Conservation (phyloP, 2,797 vertebrate species). For the Syngnathus rostellatus region DNA sequence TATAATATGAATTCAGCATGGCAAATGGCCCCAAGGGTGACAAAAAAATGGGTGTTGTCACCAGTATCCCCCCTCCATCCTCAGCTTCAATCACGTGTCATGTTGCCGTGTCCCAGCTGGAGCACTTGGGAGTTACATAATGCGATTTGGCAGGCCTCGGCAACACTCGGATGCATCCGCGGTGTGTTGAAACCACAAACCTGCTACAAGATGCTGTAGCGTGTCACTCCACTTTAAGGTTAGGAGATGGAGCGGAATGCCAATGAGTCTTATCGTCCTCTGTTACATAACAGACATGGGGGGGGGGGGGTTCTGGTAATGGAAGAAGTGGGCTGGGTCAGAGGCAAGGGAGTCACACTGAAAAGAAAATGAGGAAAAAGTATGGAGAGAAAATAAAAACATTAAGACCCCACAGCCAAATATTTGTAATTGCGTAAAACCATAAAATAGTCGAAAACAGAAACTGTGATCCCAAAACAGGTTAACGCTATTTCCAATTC, state of each 20-base stretch:
- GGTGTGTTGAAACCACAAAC: constrained; percentile 6
- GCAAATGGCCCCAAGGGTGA: neutral
- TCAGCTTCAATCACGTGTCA: neutral
- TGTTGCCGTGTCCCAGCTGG: constrained; percentile 28
- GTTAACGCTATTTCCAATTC: neutral
- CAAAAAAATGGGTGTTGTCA: neutral
- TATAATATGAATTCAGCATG: neutral
- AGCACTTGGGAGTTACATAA: constrained; percentile 56
- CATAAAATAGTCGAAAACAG: neutral
- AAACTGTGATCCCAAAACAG: neutral
- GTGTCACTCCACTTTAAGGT: constrained; percentile 41
- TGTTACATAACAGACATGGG: neutral
- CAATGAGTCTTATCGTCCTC: neutral
- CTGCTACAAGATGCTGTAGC: constrained; percentile 27
- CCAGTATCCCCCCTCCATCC: neutral
- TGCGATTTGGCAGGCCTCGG: constrained; percentile 51
- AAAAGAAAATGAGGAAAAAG: no score
- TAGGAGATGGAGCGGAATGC: constrained; percentile 15
- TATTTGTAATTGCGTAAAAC: neutral
- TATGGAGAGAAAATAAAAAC: no score
- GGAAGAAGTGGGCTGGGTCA: neutral
- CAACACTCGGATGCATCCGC: constrained; percentile 16
- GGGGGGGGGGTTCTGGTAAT: neutral
- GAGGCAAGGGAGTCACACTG: neutral
- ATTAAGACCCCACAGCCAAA: no score